These are phyloP conservation scores for Azemiops feae DNA, from an alignment of 2,113 vertebrate species.

Conservation along the genomic window DNA sequence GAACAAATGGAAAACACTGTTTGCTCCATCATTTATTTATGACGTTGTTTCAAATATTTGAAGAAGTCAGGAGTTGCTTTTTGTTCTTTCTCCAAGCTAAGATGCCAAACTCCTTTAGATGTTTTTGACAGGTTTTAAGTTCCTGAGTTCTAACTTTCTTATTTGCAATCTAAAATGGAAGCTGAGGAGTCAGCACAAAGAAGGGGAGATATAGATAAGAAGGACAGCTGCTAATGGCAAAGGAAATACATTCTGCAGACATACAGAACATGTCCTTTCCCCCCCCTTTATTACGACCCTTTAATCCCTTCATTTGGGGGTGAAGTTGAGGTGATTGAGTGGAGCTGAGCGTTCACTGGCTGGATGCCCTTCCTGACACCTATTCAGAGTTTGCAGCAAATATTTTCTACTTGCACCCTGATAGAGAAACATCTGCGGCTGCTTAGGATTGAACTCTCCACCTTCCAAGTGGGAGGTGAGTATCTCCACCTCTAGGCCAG, in stretches of 20 bases:
- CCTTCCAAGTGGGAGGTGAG: no score
- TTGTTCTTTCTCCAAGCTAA: not conserved
- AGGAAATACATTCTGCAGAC: not conserved
- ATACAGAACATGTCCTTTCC: not conserved
- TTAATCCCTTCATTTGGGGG: no score
- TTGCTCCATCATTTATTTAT: not conserved
- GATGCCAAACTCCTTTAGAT: not conserved
- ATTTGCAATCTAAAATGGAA: not conserved
- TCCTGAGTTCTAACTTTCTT: not conserved
- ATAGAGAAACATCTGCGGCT: no score
- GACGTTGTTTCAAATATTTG: not conserved
- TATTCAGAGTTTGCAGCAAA: no score
- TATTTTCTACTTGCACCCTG: no score
- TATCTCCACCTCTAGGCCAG: no score
- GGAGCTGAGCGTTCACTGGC: no score
- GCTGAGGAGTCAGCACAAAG: not conserved
- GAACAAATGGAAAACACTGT: not conserved
- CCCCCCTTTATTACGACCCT: no score
- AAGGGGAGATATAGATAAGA: not conserved
- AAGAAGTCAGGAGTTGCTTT: not conserved
- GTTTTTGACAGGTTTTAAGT: not conserved
- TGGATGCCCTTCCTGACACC: no score
- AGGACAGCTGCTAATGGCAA: not conserved
- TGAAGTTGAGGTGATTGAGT: no score
- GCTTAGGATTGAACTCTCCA: no score